Conservation (phyloP, 64 coral and sea anemone genomes). For the Anthopleura sola region DNA sequence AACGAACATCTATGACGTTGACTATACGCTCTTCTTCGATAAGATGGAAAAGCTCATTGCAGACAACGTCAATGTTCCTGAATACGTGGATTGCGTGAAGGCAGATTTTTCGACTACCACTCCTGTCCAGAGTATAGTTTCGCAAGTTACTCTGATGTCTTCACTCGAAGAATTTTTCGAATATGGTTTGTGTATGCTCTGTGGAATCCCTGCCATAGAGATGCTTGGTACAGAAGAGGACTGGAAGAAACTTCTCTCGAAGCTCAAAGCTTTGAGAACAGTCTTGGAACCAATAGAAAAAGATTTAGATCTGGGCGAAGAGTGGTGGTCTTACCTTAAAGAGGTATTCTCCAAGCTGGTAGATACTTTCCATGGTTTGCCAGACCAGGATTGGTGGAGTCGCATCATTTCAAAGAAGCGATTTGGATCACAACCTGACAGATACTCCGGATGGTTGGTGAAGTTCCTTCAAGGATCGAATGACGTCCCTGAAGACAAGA, state of each 20-base stretch:
- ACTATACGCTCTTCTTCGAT: slow-evolving; percentile 48
- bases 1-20: background rate
- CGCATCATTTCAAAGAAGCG: slow-evolving; percentile 29
- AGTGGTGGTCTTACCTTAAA: slow-evolving; percentile 29
- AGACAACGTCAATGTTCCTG: slow-evolving; percentile 47
- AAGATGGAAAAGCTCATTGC: slow-evolving; percentile 10
- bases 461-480: slow-evolving; percentile 48
- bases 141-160: slow-evolving; percentile 52
- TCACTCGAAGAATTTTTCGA: slow-evolving; percentile 45
- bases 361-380: slow-evolving; percentile 32
- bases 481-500: background rate
- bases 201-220: slow-evolving; percentile 42
- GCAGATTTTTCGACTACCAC: slow-evolving; percentile 61
- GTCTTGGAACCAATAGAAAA: slow-evolving; percentile 38
- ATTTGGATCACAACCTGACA: background rate
- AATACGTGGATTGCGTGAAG: slow-evolving; percentile 33
- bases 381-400: slow-evolving; percentile 61
- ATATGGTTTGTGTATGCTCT: background rate
- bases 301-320: slow-evolving; percentile 15
- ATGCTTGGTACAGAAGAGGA: slow-evolving; percentile 54
- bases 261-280: slow-evolving; percentile 31
- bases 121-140: slow-evolving; percentile 43
- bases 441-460: slow-evolving; percentile 44
- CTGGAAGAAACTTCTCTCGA: slow-evolving; percentile 42
- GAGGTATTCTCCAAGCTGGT: slow-evolving; percentile 33